Evolutionary conservation across 2,797 vertebrate species (phyloP), one percentile per base, ranked within the genome.

Genomic region (Sebastes steindachneri): DNA sequence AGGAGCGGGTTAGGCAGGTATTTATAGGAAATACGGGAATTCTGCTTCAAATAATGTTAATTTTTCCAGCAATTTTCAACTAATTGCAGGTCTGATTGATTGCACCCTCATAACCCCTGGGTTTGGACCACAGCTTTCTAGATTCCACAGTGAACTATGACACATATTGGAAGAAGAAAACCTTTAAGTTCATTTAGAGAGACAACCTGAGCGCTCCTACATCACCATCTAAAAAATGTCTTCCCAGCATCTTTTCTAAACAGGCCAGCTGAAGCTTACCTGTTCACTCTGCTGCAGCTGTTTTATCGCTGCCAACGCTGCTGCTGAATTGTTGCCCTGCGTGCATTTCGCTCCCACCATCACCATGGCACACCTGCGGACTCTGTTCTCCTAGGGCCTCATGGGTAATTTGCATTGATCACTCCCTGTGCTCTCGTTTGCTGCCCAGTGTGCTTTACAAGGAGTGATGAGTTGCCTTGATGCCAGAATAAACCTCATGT

Each of bases 381-480:
- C 84, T 33, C 73, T 11, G 23, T 54, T 75, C 75, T 83, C 78
- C 51, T 0, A 21, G 28, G 74, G 76, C 75, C 75, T 87, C 9
- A 1, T 70, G 78, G 74, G 86, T 86, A 82, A 92, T 93, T 93
- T 88, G 87, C 90, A 90, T 85, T 86, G 87, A 93, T 93, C 76
- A 73, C 82, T 89, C 91, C 84, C 85, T 5, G 59, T 1, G 70
- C 86, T 26, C 87, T 85, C 82, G 70, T 92, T 87, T 85, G 82
- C 87, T 29, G 86, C 84, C 72, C 70, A 26, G 77, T 45, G 60
- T 23, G 76, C 58, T 85, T 87, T 67, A 79, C 58, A 33, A 82
- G 41, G 37, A 82, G 71, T 55, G 64, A 87, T 85, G 81, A 87
- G 77, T 41, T 69, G 71, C 54, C 78, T 77, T 31, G 77, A 77